Base-by-base conservation (phyloP, 2,888 invertebrate species). In the Axea sp. region DNA sequence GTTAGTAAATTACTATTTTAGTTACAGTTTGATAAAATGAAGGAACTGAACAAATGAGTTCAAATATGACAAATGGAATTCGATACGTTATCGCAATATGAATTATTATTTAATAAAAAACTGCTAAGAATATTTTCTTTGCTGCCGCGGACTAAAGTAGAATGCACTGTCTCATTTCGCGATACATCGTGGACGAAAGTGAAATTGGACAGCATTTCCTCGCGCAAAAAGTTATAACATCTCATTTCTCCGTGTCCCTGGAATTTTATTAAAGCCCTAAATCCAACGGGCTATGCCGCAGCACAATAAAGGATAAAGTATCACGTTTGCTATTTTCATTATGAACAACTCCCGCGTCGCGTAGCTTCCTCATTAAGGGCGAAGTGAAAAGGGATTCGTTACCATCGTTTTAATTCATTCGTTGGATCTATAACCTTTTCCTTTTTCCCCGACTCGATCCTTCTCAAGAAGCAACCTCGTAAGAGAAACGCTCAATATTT, bases 251-350 rank as follows among this genome's bases (percentile, higher is more conserved):
- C 12, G 35, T 37, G 47, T 15, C 22, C 64, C 11, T 37, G 47
- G 47, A 55, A 64, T 65, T 59, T 69, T 73, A 68, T 68, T 67
- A 73, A 67, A 73, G 49, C 39, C 59, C 64, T 64, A 69, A 68
- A 74, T 69, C 59, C 64, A 51, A 28, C 43, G 3, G 26, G 11
- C 51, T 33, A 39, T 8, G 45, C 37, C 47, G 35, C 64, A 22
- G 64, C 64, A 69, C 69, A 69, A 74, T 74, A 74, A 69, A 74
- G 65, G 65, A 69, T 74, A 65, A 74, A 69, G 69, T 74, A 74
- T 69, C 65, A 59, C 62, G 33, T 74, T 69, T 45, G 69, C 65
- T 59, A 35, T 60, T 74, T 74, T 69, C 74, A 74, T 74, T 64
- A 74, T 74, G 65, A 64, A 69, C 64, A 53, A 74, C 59, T 68